Conservation (phyloP, 2,113 vertebrate species). For the Alligator mississippiensis region DNA sequence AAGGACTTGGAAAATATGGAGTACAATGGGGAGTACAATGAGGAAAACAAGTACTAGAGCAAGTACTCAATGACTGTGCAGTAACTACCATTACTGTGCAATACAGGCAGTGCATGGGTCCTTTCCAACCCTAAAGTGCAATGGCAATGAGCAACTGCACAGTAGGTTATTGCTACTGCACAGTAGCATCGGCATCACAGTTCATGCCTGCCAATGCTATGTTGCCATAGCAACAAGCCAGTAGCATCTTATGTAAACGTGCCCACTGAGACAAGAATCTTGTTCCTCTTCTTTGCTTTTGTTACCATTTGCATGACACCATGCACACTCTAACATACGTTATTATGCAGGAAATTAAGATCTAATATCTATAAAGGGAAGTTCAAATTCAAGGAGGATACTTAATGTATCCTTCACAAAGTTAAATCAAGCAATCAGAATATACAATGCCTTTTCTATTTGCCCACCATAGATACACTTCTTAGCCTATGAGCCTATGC, state of each 20-base stretch:
- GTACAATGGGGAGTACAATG: no score
- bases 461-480: slow-evolving; percentile 36
- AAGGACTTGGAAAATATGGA: not conserved
- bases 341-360: slow-evolving; percentile 12
- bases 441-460: slow-evolving; percentile 40
- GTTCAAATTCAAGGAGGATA: not conserved
- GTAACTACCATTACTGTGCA: no score
- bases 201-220: no score
- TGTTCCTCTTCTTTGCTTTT: not conserved
- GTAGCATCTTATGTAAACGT: no score
- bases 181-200: no score
- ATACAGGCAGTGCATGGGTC: no score
- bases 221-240: no score
- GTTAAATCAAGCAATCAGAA: slow-evolving; percentile 40
- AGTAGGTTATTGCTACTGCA: no score
- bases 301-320: not conserved
- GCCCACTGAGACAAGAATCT: not conserved
- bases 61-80: no score
- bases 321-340: not conserved
- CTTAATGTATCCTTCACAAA: slow-evolving; percentile 12
- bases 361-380: slow-evolving; percentile 42
- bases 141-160: no score
- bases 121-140: no score
- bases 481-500: slow-evolving; percentile 12
- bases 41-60: no score